Evolutionary conservation across 2,797 vertebrate genomes (phyloP).

Genomic region (Malacoctenus gilli): DNA sequence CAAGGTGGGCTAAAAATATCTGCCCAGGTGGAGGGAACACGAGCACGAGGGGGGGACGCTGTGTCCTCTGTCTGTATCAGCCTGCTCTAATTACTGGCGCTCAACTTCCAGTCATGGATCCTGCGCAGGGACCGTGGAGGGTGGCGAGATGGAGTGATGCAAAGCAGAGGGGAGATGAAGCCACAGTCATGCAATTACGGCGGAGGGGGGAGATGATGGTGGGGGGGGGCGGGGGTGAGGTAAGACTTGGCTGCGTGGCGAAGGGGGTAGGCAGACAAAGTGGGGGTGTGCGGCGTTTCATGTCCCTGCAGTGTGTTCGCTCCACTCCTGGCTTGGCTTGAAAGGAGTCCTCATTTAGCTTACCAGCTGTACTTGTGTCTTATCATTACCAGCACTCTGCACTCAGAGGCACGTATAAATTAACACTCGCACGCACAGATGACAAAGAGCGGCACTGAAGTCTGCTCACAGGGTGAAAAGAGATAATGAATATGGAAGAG

Average conservation of each 20-base stretch:
- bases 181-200: slow-evolving; percentile 64
- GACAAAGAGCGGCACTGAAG: too few species aligned
- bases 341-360: slow-evolving; percentile 72
- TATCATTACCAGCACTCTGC: slow-evolving; percentile 63
- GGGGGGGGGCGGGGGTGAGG: slow-evolving; percentile 54
- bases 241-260: slow-evolving; percentile 56
- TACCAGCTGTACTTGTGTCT: slow-evolving; percentile 68
- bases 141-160: slow-evolving; percentile 56
- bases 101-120: slow-evolving; percentile 69
- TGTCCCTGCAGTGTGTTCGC: slow-evolving; percentile 62
- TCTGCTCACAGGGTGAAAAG: slow-evolving; percentile 22
- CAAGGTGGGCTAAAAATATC: slow-evolving; percentile 81
- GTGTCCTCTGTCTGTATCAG: slow-evolving; percentile 76
- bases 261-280: slow-evolving; percentile 19
- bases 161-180: slow-evolving; percentile 62
- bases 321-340: slow-evolving; percentile 67
- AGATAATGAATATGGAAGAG: slow-evolving; percentile 39
- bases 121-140: slow-evolving; percentile 42
- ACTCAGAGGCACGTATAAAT: slow-evolving; percentile 39
- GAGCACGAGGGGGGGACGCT: slow-evolving; percentile 71
- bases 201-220: too few species aligned
- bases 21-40: slow-evolving; percentile 74
- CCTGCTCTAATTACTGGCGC: slow-evolving; percentile 77
- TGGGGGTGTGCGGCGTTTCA: slow-evolving; percentile 53
- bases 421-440: slow-evolving; percentile 20